Conservation (phyloP, 2,113 vertebrate species). For the Edolisoma coerulescens region DNA sequence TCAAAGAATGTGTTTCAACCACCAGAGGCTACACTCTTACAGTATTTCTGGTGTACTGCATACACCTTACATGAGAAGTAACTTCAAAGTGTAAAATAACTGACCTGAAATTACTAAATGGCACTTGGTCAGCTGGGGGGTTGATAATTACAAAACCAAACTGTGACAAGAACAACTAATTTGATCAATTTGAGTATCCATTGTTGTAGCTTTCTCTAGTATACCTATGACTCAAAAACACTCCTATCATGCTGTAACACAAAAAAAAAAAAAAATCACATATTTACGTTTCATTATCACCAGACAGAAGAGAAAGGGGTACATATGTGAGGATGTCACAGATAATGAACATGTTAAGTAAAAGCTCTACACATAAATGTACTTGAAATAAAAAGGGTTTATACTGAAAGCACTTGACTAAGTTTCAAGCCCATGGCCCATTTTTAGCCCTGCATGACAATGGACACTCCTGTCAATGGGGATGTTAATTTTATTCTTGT, state of each 20-base stretch:
- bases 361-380: background rate
- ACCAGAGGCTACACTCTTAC: background rate
- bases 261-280: background rate
- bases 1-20: background rate
- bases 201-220: background rate
- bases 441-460: background rate
- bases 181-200: background rate
- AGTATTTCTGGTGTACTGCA: background rate
- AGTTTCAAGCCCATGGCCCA: background rate
- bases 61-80: background rate
- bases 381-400: background rate
- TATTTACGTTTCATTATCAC: background rate
- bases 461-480: background rate
- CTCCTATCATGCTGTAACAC: background rate
- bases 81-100: background rate
- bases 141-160: background rate
- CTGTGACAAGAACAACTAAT: background rate
- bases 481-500: background rate
- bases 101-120: background rate
- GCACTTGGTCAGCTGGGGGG: accelerated
- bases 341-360: background rate
- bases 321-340: background rate
- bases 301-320: background rate
- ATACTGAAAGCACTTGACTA: background rate
- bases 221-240: background rate